Conservation (phyloP, 2,113 vertebrate species). For the Dipodomys merriami region DNA sequence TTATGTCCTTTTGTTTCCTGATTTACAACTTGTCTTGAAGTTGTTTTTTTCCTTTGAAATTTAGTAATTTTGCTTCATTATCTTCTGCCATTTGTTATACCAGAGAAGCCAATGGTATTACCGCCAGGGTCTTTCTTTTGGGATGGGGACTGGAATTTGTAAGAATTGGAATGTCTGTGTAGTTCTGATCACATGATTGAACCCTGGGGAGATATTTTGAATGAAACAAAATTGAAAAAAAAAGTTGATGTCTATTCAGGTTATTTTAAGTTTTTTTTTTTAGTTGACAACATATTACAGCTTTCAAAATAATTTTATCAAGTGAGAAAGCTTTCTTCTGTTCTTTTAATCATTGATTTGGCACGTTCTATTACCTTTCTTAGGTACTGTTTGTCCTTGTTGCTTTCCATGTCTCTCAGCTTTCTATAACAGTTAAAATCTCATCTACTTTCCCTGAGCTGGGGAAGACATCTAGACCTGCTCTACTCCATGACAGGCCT, state of each 20-base stretch:
- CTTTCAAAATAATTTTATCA: constrained; percentile 10
- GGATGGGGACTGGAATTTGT: background rate
- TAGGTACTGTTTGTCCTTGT: background rate
- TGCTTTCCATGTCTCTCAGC: background rate
- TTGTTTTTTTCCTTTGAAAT: background rate
- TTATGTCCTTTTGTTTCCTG: background rate
- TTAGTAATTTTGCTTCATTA: background rate
- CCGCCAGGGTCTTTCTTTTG: background rate
- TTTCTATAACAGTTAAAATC: background rate
- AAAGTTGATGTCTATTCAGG: background rate
- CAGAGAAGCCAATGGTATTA: background rate
- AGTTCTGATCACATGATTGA: background rate
- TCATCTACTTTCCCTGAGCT: background rate
- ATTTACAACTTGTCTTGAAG: background rate
- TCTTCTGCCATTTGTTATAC: background rate
- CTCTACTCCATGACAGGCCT: background rate
- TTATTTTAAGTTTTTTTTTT: constrained; percentile 20
- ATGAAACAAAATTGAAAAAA: background rate
- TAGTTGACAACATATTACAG: background rate
- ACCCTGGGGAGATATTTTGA: background rate
- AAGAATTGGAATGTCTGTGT: background rate
- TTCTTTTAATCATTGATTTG: background rate
- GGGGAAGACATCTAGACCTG: background rate
- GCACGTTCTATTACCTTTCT: background rate
- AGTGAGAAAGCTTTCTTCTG: background rate